phyloP scores from a whole-genome alignment of 2,888 invertebrate species.

The Osmoderma eremita region DNA sequence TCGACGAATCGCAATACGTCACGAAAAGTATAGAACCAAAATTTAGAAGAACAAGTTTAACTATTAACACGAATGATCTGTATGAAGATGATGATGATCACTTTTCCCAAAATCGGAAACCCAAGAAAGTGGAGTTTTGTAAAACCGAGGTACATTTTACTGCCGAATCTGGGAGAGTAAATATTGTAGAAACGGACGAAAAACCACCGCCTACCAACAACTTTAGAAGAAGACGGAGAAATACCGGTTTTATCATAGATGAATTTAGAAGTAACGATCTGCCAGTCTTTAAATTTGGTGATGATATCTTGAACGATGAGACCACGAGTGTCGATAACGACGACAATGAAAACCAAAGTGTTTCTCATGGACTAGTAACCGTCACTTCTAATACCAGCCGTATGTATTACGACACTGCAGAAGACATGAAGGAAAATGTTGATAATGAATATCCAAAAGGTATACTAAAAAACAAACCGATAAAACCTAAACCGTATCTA shows the following conservation, averaged over 20 bases:
- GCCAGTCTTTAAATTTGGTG: conserved; percentile 76
- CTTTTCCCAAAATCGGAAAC: conserved; percentile 17
- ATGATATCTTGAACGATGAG: conserved; percentile 54
- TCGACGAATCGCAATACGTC: conserved; percentile 68
- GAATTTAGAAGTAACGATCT: conserved; percentile 63
- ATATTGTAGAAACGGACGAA: conserved; percentile 88
- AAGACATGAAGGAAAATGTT: conserved; percentile 51
- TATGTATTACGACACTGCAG: conserved; percentile 37
- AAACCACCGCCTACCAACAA: conserved; percentile 87
- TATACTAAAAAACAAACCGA: conserved; percentile 78
- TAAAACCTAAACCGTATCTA: conserved; percentile 79
- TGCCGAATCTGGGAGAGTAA: conserved; percentile 84
- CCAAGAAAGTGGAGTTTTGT: conserved; percentile 76
- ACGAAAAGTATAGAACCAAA: conserved; percentile 55
- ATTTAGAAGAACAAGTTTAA: conserved; percentile 54
- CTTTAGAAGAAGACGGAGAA: conserved; percentile 75
- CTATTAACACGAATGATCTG: conserved; percentile 47
- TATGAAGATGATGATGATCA: conserved; percentile 36
- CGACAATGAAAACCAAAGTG: conserved; percentile 10
- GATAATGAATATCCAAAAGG: conserved; percentile 69
- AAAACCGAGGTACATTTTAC: conserved; percentile 91
- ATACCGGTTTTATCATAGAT: conserved; percentile 64
- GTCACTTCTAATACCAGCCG: conserved; percentile 48
- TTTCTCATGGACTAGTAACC: conserved; percentile 44
- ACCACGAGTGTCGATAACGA: conserved; percentile 2